Conservation (phyloP, 2,888 invertebrate species). For the Ennomos erosarius region DNA sequence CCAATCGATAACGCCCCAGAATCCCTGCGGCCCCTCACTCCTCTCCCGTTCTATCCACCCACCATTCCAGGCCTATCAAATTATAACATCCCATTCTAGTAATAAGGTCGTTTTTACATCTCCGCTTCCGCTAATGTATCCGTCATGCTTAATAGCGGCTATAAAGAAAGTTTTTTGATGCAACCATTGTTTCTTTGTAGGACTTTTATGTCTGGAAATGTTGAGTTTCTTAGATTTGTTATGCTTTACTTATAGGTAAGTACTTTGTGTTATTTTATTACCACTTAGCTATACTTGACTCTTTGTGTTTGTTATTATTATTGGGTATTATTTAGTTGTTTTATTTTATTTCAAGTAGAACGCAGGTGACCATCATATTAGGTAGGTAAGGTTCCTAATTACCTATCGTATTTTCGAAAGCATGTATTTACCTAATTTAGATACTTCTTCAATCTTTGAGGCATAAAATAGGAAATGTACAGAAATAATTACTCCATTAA, state of each 20-base stretch:
- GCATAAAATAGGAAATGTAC: too few species aligned
- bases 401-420: too few species aligned
- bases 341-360: too few species aligned
- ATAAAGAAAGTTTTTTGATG: constrained; percentile 71
- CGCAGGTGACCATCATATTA: too few species aligned
- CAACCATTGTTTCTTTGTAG: constrained; percentile 63
- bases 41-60: constrained; percentile 59
- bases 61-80: constrained; percentile 66
- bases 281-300: constrained; percentile 5
- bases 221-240: constrained; percentile 48
- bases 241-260: constrained; percentile 22
- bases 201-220: constrained; percentile 44
- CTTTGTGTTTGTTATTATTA: too few species aligned
- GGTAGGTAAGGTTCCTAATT: too few species aligned
- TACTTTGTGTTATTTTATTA: constrained; percentile 36
- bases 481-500: too few species aligned
- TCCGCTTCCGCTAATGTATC: constrained; percentile 65
- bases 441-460: too few species aligned
- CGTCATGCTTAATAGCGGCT: constrained; percentile 71
- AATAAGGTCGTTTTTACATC: constrained; percentile 78
- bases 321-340: too few species aligned
- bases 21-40: constrained; percentile 70
- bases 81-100: constrained; percentile 77
- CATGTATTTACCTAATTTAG: too few species aligned
- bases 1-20: constrained; percentile 80